phyloP scores from a whole-genome alignment of 2,888 invertebrate genomes.

The Rhodophaea formosa region DNA sequence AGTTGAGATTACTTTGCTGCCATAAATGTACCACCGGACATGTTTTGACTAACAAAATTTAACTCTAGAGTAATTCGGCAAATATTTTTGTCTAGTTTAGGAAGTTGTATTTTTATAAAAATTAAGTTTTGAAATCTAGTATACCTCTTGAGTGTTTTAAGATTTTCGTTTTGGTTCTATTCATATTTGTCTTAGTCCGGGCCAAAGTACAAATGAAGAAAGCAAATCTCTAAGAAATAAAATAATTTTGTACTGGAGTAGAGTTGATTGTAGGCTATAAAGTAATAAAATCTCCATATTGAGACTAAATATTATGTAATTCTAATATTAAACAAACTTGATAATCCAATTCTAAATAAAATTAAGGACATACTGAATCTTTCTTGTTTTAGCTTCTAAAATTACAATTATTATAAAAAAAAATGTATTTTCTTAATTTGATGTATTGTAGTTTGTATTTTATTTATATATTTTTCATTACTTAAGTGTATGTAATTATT shows the following conservation, averaged over 20 bases:
- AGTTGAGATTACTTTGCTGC: constrained; percentile 37
- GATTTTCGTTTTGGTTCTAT: constrained; percentile 8
- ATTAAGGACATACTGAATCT: not conserved
- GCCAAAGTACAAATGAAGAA: constrained; percentile 3
- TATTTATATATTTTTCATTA: constrained; percentile 12
- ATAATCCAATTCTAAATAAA: not conserved
- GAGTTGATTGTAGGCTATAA: not conserved
- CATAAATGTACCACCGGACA: constrained; percentile 47
- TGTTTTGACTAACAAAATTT: constrained; percentile 38
- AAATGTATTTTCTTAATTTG: constrained; percentile 5
- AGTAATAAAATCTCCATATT: constrained; percentile 6
- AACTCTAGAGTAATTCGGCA: constrained; percentile 33
- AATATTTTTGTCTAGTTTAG: constrained; percentile 21
- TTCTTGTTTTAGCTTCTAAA: not conserved
- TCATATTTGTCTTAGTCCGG: constrained; percentile 3
- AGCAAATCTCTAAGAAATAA: not conserved
- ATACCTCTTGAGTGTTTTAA: constrained; percentile 21
- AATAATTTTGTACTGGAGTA: not conserved
- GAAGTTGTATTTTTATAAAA: constrained; percentile 17
- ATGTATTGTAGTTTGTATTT: constrained; percentile 5
- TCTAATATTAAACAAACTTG: not conserved
- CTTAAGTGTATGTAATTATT: constrained; percentile 10
- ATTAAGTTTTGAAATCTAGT: constrained; percentile 24
- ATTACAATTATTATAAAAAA: constrained; percentile 6
- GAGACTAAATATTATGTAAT: not conserved